Evolutionary conservation across 2,888 invertebrate species (phyloP), one percentile per base, ranked within the genome.

Genomic region (Scelioninae gen. 1): DNA sequence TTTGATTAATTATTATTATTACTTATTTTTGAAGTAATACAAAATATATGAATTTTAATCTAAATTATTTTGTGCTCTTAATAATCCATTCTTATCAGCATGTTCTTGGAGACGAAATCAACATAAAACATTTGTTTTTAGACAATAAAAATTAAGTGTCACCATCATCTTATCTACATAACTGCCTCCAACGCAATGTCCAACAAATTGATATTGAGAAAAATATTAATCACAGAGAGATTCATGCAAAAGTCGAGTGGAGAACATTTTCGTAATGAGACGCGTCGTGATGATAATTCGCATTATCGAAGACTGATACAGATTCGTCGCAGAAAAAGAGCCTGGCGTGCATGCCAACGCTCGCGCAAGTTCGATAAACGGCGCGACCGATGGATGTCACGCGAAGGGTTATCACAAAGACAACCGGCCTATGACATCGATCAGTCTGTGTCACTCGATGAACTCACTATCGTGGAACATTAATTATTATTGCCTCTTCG

Each of bases 401-500:
- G 89, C 87, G 86, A 85, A 88, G 88, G 92, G 92, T 92, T 92
- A 92, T 92, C 92, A 83, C 63, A 66, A 85, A 88, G 88, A 90
- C 88, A 87, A 89, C 88, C 89, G 91, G 89, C 90, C 90, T 90
- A 92, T 91, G 92, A 92, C 92, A 92, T 92, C 92, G 89, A 92
- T 91, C 91, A 90, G 90, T 92, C 92, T 89, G 87, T 89, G 91
- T 92, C 91, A 88, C 86, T 87, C 85, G 86, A 85, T 87, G 87
- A 87, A 89, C 87, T 77, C 86, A 76, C 83, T 90, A 91, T 91
- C 91, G 87, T 86, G 86, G 77, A 88, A 90, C 91, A 91, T 92
- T 92, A 91, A 92, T 92, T 91, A 92, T 92, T 92, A 91, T 91
- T 92, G 92, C 91, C 88, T 90, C 87, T 87, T 89, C 89, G 91